Evolutionary conservation across 2,888 invertebrate species (phyloP), one percentile per base, ranked within the genome.

Genomic region (Scrobipalpa atriplicella): DNA sequence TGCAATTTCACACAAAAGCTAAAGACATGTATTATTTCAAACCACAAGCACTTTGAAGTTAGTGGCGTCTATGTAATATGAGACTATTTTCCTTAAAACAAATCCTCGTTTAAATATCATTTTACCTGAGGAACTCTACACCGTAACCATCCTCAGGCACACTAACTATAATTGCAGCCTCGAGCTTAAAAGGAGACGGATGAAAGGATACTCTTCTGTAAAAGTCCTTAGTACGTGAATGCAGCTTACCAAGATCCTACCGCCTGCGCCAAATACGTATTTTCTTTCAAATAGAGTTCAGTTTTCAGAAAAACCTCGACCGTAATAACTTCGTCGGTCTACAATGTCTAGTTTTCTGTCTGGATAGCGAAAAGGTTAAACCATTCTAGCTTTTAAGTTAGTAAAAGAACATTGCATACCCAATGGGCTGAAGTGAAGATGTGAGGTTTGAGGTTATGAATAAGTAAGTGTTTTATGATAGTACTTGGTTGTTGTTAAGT

Each of bases 101-200:
- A 29, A 29, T 29, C 29, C 29, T 13, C 3, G 1, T n/a, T n/a
- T 47, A 5, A 3, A 1, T 13, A 7, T 7, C 18, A 18, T 7
- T 58, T 60, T 51, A 64, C 64, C 38, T 65, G 68, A 70, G 73
- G 83, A 84, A 78, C 86, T 78, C 83, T 76, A 73, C 84, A 84
- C 84, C 77, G 81, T 80, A 85, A 80, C 83, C 77, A 78, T 79
- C 83, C 82, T 73, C 71, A 83, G 85, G 85, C 79, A 85, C 82
- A 84, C 84, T 87, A 87, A 86, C 88, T 87, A 85, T 90, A 90
- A 90, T 90, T 90, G 87, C 90, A 78, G 85, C 90, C 84, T 77
- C 84, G 77, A 89, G 90, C 63, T 56, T 56, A 65, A 66, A 65
- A 68, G 65, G 52, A 65, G 60, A 21, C 54, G 54, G 21, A 63